phyloP scores from a whole-genome alignment of 2,888 invertebrate species.

The Sceliomorpha sp. region DNA sequence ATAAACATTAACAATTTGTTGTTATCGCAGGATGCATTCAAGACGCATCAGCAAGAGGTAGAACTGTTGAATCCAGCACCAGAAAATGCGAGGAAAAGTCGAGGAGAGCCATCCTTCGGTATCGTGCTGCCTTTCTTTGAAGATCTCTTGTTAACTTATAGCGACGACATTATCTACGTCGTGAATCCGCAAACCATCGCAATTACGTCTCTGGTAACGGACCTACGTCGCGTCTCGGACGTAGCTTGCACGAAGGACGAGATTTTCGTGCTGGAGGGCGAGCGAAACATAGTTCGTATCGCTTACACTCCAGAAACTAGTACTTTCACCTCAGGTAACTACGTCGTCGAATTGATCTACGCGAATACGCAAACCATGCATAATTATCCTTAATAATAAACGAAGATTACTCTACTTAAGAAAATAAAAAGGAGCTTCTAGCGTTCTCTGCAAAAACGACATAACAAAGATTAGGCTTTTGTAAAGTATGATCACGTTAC shows the following conservation, averaged over 20 bases:
- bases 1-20: no score
- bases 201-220: conserved; percentile 72
- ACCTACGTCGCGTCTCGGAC: conserved; percentile 73
- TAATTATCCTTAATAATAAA: no score
- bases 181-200: conserved; percentile 85
- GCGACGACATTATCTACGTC: conserved; percentile 86
- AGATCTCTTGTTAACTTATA: conserved; percentile 88
- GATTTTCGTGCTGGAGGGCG: conserved; percentile 91
- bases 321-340: conserved; percentile 62
- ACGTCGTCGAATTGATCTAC: no score
- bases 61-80: conserved; percentile 87
- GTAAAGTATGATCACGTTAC: no score
- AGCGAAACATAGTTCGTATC: conserved; percentile 89
- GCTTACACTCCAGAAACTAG: conserved; percentile 86
- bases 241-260: conserved; percentile 86
- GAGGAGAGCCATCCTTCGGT: conserved; percentile 84
- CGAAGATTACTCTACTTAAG: conserved; percentile 21
- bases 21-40: conserved; percentile 70
- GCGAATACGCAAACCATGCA: no score
- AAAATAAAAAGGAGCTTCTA: no score
- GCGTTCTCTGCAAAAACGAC: no score
- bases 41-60: conserved; percentile 82
- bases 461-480: no score
- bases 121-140: conserved; percentile 85
- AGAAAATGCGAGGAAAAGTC: conserved; percentile 76